These are phyloP conservation scores for Glaucopsyche alexis DNA, from an alignment of 2,888 invertebrate species.

Conservation along the genomic window DNA sequence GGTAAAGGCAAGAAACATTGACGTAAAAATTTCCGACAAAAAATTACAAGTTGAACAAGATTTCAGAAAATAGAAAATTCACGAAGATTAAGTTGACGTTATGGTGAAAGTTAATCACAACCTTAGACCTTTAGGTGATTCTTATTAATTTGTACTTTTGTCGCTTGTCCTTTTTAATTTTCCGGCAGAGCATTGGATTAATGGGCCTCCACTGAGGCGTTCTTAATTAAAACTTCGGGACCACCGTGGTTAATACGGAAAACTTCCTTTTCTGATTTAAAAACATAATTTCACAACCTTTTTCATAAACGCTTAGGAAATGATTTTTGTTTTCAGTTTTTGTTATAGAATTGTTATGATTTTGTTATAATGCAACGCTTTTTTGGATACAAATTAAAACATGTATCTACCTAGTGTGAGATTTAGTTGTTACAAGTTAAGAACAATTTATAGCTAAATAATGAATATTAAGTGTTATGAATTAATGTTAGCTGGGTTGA, in stretches of 20 bases:
- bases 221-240: slow-evolving; percentile 70
- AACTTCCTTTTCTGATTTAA: slow-evolving; percentile 41
- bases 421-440: not conserved
- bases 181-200: slow-evolving; percentile 61
- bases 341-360: not conserved
- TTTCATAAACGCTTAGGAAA: slow-evolving; percentile 18
- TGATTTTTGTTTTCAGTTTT: slow-evolving; percentile 8
- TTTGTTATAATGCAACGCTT: no score
- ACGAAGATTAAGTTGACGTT: slow-evolving; percentile 10
- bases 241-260: slow-evolving; percentile 57
- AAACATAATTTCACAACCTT: slow-evolving; percentile 31
- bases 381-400: no score
- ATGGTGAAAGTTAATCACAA: slow-evolving; percentile 30
- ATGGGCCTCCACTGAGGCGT: slow-evolving; percentile 53
- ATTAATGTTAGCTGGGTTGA: no score
- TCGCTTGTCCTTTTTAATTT: slow-evolving; percentile 58
- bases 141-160: slow-evolving; percentile 66
- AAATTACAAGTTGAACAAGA: slow-evolving; percentile 1
- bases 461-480: no score
- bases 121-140: slow-evolving; percentile 51
- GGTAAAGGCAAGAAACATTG: not conserved
- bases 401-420: no score
- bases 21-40: not conserved
- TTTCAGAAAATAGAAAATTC: slow-evolving; percentile 24
- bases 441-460: no score